A percentile compares a stretch with the other conserved stretches of the same genome.
phyloP scores from a whole-genome alignment of 1,140 invertebrate species.

The Nebria ingens region DNA sequence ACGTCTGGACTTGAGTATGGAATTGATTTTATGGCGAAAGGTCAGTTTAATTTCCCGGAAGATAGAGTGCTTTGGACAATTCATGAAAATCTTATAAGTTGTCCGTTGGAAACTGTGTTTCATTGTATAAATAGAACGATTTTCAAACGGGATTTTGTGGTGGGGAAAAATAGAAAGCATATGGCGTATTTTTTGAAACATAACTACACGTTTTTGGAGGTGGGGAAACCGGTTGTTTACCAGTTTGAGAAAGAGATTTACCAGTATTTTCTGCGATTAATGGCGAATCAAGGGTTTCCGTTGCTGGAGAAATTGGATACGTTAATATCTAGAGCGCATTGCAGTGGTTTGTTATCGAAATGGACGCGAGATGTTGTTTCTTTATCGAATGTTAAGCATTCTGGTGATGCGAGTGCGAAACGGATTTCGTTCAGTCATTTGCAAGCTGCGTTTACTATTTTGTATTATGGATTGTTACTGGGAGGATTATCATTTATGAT shows the following conservation, averaged over 20 bases:
- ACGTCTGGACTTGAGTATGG: not conserved
- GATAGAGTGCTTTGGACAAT: not conserved
- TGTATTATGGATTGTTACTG: too few species aligned
- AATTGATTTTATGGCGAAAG: not conserved
- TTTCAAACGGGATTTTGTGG: not conserved
- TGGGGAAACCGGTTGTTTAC: not conserved
- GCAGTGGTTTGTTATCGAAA: not conserved
- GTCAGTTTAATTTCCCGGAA: not conserved
- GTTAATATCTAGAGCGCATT: not conserved
- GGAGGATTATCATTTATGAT: too few species aligned
- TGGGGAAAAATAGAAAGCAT: not conserved
- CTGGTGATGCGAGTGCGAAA: not conserved
- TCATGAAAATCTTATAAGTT: not conserved
- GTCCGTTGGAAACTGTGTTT: not conserved
- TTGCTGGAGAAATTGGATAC: not conserved
- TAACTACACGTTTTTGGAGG: not conserved
- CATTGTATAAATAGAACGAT: slow-evolving; percentile 1
- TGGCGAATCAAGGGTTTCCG: slow-evolving; percentile 2
- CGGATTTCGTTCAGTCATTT: not conserved
- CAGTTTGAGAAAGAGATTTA: not conserved
- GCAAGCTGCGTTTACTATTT: not conserved
- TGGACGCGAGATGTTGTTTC: not conserved
- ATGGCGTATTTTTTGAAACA: not conserved
- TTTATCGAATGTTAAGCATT: not conserved
- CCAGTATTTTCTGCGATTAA: not conserved